These are phyloP conservation scores for Sinocyclocheilus maitianheensis DNA, from an alignment of 2,113 vertebrate species.

Conservation along the genomic window DNA sequence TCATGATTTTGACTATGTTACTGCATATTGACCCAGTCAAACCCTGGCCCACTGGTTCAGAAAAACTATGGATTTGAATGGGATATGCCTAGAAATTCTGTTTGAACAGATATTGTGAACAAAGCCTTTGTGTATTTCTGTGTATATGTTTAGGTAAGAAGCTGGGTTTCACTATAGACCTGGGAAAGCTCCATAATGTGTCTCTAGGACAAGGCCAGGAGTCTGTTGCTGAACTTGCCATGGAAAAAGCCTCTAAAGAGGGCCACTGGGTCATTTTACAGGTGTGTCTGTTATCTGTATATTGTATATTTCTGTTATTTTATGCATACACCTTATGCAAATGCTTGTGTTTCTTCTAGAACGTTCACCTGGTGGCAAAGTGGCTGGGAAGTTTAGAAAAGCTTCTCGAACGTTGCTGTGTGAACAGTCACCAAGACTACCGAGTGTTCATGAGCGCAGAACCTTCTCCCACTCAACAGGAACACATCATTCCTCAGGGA, in stretches of 20 bases:
- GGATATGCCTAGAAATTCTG: not conserved
- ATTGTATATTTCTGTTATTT: not conserved
- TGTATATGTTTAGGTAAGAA: constrained; percentile 72
- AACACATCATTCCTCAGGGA: constrained; percentile 77
- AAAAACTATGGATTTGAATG: not conserved
- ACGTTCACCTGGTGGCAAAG: constrained; percentile 80
- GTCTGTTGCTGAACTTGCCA: constrained; percentile 80
- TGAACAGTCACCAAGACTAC: constrained; percentile 75
- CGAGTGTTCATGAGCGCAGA: constrained; percentile 78
- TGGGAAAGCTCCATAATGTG: constrained; percentile 83
- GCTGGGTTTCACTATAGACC: constrained; percentile 83
- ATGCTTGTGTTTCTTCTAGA: constrained; percentile 65
- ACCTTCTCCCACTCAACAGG: constrained; percentile 72
- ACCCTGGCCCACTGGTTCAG: not conserved
- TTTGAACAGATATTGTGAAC: not conserved
- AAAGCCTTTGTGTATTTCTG: not conserved
- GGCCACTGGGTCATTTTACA: constrained; percentile 89
- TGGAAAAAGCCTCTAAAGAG: constrained; percentile 85
- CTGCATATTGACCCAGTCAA: not conserved
- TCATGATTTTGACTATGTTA: not conserved
- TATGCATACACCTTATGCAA: not conserved
- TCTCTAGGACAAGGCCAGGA: constrained; percentile 84
- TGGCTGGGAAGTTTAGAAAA: constrained; percentile 79
- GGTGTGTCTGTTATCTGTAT: constrained; percentile 61
- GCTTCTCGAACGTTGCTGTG: constrained; percentile 75